Evolutionary conservation across 2,113 vertebrate genomes (phyloP).

Genomic region (Ovibos moschatus): DNA sequence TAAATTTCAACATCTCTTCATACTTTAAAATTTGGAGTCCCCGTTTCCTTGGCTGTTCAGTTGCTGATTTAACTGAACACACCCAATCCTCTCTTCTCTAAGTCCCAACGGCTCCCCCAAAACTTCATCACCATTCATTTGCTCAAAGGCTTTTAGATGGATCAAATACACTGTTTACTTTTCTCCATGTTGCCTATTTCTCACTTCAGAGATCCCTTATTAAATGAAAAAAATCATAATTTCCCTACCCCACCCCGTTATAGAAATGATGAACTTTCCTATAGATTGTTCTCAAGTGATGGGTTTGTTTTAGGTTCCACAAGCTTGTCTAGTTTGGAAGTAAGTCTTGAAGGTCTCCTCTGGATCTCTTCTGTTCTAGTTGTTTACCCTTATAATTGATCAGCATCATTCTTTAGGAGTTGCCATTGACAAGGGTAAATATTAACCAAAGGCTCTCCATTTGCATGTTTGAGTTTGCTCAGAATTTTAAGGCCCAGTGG

Average conservation of each 20-base stretch:
- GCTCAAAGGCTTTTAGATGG: not conserved
- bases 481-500: not conserved
- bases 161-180: not conserved
- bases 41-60: not conserved
- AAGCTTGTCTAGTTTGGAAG: not conserved
- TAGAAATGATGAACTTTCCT: not conserved
- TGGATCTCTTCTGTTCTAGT: not conserved
- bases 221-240: not conserved
- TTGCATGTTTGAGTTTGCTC: not conserved
- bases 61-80: not conserved
- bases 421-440: not conserved
- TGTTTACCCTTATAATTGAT: not conserved
- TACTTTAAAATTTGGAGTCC: not conserved
- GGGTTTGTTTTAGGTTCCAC: not conserved
- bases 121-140: not conserved
- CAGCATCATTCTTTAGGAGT: not conserved
- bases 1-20: not conserved
- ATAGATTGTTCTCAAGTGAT: not conserved
- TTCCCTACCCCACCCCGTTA: not conserved
- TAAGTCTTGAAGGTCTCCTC: not conserved
- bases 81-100: not conserved
- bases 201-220: not conserved
- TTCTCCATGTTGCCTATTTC: not conserved
- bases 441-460: not conserved
- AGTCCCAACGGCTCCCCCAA: fast-evolving